Evolutionary conservation across 1,140 invertebrate species (phyloP), one percentile per base, ranked within the genome.

Genomic region (Sweltsa coloradensis): DNA sequence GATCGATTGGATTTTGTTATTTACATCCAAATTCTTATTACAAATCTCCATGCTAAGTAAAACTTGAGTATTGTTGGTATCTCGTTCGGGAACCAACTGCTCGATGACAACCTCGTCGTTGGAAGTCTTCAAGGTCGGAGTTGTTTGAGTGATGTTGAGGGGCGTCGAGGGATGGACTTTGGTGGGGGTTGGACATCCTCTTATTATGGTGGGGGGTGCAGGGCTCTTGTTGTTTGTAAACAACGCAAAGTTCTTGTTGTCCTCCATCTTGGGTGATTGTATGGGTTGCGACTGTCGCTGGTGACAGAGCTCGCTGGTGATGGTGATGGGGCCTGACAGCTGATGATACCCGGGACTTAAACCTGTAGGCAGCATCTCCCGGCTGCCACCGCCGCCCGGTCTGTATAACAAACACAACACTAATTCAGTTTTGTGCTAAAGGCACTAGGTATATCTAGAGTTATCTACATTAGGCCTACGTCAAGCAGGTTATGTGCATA

Each of bases 261-360:
- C 45, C 5, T 7, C 18, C 29, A 31, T 52, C 2, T 49, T 52
- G 19, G 48, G 16, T 14, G 49, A 13, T 2, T 48, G 47, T n/a
- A 50, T 55, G 3, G 59, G 59, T 1, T 59, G 60, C 5, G 62
- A 57, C 54, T 63, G 60, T 45, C 61, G 58, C 14, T 62, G 60
- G 49, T 56, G 55, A 9, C 52, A 50, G 29, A 1, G 29, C 14
- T 14, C 14, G 11, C 29, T 2, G 13, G 29, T 31, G 2, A 14
- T 2, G 13, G 29, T 31, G 29, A 31, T 2, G 13, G 29, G 18
- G 34, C 49, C 44, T 27, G 53, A 18, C 23, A 31, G 46, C 25
- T 47, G 46, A 16, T 40, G 46, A 26, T 47, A 47, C 18, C n/a
- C 23, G 9, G 24, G 16, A 36, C 22, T 41, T 16, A 21, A 23